phyloP scores from a whole-genome alignment of 2,113 vertebrate genomes.

The Istiophorus platypterus region DNA sequence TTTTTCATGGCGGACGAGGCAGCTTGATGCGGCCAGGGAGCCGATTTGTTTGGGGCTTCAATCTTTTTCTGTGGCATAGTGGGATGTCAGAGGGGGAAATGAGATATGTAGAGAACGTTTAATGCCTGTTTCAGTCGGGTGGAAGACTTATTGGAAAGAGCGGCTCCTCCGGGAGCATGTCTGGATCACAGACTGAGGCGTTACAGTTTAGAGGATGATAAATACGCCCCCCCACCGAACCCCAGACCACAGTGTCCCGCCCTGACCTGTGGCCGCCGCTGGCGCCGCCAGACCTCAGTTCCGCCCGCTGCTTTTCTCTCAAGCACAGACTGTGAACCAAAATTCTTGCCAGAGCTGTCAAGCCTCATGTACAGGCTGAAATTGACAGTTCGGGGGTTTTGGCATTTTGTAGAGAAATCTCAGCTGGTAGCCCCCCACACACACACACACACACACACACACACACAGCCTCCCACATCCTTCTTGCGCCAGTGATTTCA shows the following conservation, averaged over 20 bases:
- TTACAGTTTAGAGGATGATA: slow-evolving; percentile 55
- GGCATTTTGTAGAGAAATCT: too few relatives aligned
- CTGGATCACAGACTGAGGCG: slow-evolving; percentile 60
- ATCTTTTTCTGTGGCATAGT: slow-evolving; percentile 47
- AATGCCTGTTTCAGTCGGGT: slow-evolving; percentile 25
- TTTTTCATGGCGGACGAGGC: slow-evolving; percentile 66
- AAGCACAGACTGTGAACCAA: slow-evolving; percentile 50
- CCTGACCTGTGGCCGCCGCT: slow-evolving; percentile 17
- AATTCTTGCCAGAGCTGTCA: slow-evolving; percentile 51
- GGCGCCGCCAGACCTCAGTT: slow-evolving; percentile 38
- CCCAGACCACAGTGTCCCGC: slow-evolving; percentile 16
- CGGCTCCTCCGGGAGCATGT: slow-evolving; percentile 46
- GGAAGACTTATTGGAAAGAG: slow-evolving; percentile 52
- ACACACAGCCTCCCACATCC: not conserved
- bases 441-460: not conserved
- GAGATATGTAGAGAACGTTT: slow-evolving; percentile 48
- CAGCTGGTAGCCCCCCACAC: too few relatives aligned
- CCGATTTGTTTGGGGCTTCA: slow-evolving; percentile 62
- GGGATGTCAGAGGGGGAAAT: slow-evolving; percentile 49
- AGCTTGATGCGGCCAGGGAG: slow-evolving; percentile 75
- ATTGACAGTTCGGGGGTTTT: too few relatives aligned
- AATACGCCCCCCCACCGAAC: slow-evolving; percentile 45
- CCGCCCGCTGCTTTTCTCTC: slow-evolving; percentile 23
- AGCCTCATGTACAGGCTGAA: slow-evolving; percentile 14
- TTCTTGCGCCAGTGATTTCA: slow-evolving; percentile 18